Conservation (phyloP, 1,140 invertebrate species). For the Potamilus streckersoni region DNA sequence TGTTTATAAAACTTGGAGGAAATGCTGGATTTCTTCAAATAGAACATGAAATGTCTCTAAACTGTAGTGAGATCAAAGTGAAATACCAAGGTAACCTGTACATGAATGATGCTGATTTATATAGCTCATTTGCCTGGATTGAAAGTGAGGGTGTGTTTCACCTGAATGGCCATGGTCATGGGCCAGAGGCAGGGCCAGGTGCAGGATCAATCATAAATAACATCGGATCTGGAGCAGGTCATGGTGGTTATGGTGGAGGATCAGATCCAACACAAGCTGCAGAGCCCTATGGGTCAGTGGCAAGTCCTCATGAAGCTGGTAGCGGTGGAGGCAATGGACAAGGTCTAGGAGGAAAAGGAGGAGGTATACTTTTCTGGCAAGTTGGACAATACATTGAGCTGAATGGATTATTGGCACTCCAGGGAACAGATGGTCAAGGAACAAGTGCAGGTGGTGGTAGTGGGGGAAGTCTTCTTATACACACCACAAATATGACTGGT, state of each 20-base stretch:
- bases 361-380: conserved; percentile 49
- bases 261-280: conserved; percentile 20
- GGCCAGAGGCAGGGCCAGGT: conserved; percentile 37
- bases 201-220: conserved; percentile 37
- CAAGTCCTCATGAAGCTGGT: conserved; percentile 37
- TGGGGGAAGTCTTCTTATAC: conserved; percentile 50
- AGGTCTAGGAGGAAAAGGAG: conserved; percentile 48
- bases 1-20: conserved; percentile 45
- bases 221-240: conserved; percentile 48
- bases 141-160: conserved; percentile 53
- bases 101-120: conserved; percentile 51
- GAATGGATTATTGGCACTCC: conserved; percentile 48
- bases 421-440: conserved; percentile 42
- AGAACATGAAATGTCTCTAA: conserved; percentile 34
- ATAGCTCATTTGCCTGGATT: conserved; percentile 48
- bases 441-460: conserved; percentile 49
- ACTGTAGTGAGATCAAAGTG: conserved; percentile 43
- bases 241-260: conserved; percentile 53
- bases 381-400: conserved; percentile 49
- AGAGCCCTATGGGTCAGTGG: conserved; percentile 49
- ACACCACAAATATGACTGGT: conserved; percentile 55
- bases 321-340: conserved; percentile 54
- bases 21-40: conserved; percentile 44
- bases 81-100: conserved; percentile 49
- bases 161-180: conserved; percentile 44